Evolutionary conservation across 1,140 invertebrate species (phyloP), one percentile per base, ranked within the genome.

Genomic region (Neuroterus valhalla): DNA sequence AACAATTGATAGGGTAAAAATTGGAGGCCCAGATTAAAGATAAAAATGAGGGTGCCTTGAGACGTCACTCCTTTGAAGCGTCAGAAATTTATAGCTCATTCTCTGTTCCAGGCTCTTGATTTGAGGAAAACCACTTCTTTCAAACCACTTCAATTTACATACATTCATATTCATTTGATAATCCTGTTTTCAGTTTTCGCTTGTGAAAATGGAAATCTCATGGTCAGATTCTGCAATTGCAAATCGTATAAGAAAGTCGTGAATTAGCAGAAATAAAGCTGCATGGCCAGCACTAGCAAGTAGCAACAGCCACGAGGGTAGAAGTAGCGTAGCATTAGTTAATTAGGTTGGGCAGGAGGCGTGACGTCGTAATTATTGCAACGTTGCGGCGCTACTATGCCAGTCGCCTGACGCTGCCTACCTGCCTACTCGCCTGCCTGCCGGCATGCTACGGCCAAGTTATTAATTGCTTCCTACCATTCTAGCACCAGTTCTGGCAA

Each of bases 391-490:
- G 52, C n/a, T 23, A 44, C 68, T 38, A 11, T 21, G 77, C 73
- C 70, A 71, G 44, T 43, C 73, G 70, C 79, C 72, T 79, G 68
- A 78, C 77, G 78, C 78, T 79, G 76, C 81, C 68, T 69, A 77
- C 76, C 78, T 82, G 80, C 71, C 67, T 77, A 77, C 78, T 70
- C 66, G 80, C 72, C 71, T 52, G 68, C 50, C 46, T 70, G 74
- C 69, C 70, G 46, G 68, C 74, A 79, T 78, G 78, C 85, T 82
- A 88, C 81, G 85, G 85, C 85, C 87, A 88, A 88, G 87, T 88
- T 88, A 88, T 88, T 87, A 87, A 88, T 88, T 88, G 87, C 86
- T 88, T 88, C 86, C 86, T 86, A 87, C 85, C 78, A 86, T 86
- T 88, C 80, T 73, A 78, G 74, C 68, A 69, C 76, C 74, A 50